Conservation (phyloP, 2,797 vertebrate genomes). For the Lutjanus argentimaculatus region DNA sequence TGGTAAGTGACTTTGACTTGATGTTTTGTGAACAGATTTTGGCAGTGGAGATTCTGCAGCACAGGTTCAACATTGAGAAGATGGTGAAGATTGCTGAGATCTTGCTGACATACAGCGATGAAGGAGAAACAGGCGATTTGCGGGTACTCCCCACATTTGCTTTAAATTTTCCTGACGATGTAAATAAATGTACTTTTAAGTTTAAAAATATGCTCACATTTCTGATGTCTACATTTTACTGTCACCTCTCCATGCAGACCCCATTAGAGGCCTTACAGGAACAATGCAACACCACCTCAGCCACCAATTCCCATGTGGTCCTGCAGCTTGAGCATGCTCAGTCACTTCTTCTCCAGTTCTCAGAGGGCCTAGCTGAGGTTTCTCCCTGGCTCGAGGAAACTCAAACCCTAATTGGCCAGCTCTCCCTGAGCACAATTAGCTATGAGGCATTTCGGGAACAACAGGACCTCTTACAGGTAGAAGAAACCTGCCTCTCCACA, state of each 20-base stretch:
- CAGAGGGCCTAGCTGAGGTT: slow-evolving; percentile 88
- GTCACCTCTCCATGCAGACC: slow-evolving; percentile 68
- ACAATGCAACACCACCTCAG: slow-evolving; percentile 83
- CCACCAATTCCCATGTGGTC: slow-evolving; percentile 84
- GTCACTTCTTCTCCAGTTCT: slow-evolving; percentile 89
- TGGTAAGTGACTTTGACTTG: not conserved
- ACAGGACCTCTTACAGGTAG: slow-evolving; percentile 93
- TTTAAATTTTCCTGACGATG: not conserved
- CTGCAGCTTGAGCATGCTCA: slow-evolving; percentile 90
- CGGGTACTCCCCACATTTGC: slow-evolving; percentile 69
- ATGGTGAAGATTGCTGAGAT: slow-evolving; percentile 86
- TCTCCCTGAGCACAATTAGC: slow-evolving; percentile 83
- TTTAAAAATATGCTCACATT: not conserved
- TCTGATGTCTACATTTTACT: not conserved
- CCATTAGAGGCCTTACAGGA: slow-evolving; percentile 84
- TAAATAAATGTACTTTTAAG: not conserved
- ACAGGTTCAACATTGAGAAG: slow-evolving; percentile 89
- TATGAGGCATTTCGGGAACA: slow-evolving; percentile 90
- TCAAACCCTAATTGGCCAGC: slow-evolving; percentile 79
- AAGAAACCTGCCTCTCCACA: slow-evolving; percentile 36
- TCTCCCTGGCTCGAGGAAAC: slow-evolving; percentile 91
- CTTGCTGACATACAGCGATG: slow-evolving; percentile 85
- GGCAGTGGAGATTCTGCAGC: slow-evolving; percentile 90
- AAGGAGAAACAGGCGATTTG: slow-evolving; percentile 77
- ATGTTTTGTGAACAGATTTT: slow-evolving; percentile 82